These are phyloP conservation scores for Aurelia aurita DNA, from an alignment of 30 jellyfish, hydroid and myxozoan species.

Conservation along the genomic window DNA sequence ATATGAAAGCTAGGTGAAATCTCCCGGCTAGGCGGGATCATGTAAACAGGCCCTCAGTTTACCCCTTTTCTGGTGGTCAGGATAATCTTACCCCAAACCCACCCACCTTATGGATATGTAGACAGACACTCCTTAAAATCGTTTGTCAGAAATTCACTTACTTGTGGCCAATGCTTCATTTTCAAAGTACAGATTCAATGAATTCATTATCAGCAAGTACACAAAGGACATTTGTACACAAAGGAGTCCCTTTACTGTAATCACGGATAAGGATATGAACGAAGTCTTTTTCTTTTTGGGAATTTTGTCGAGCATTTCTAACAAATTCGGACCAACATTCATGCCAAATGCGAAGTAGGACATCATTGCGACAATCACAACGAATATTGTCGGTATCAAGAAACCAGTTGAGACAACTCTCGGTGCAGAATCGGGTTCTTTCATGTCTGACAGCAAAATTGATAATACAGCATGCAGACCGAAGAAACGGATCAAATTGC, in stretches of 20 bases:
- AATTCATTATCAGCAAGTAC: slow-evolving; percentile 16
- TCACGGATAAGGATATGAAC: neutral
- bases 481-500: slow-evolving; percentile 12
- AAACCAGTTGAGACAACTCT: slow-evolving; percentile 30
- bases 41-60: too few relatives aligned
- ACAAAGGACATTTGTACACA: slow-evolving; percentile 18
- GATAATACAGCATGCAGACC: slow-evolving; percentile 35
- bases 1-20: too few relatives aligned
- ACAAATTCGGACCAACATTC: neutral
- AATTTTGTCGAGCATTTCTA: slow-evolving; percentile 7
- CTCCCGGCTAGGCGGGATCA: too few relatives aligned
- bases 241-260: neutral
- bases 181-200: slow-evolving; percentile 35
- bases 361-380: slow-evolving; percentile 36
- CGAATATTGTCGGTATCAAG: slow-evolving; percentile 50
- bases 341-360: slow-evolving; percentile 19
- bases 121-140: too few relatives aligned
- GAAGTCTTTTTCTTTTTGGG: neutral
- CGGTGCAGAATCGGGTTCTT: slow-evolving; percentile 34
- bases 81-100: too few relatives aligned
- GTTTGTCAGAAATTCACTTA: too few relatives aligned
- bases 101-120: too few relatives aligned
- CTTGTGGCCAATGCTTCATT: too few relatives aligned
- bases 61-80: too few relatives aligned
- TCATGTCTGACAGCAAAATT: slow-evolving; percentile 1